Evolutionary conservation across 2,888 invertebrate species (phyloP).

Genomic region (Drosophila anomalipes): DNA sequence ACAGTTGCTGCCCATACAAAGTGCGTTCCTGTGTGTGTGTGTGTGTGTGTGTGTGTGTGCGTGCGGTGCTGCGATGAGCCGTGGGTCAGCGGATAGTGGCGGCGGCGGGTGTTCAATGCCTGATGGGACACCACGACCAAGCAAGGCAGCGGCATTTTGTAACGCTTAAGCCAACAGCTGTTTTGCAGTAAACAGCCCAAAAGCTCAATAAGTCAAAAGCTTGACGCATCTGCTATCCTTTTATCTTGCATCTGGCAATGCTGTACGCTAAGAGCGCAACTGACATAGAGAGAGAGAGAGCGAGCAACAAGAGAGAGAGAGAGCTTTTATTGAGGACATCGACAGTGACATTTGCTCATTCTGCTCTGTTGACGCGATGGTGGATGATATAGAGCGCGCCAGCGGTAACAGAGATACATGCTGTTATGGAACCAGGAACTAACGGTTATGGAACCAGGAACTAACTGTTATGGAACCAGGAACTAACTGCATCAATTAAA

Average conservation of each 20-base stretch:
- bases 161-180: constrained; percentile 37
- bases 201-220: constrained; percentile 33
- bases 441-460: background rate
- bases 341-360: constrained; percentile 34
- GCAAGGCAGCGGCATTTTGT: constrained; percentile 37
- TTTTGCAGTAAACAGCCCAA: constrained; percentile 18
- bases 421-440: background rate
- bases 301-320: background rate
- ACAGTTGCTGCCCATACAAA: constrained; percentile 40
- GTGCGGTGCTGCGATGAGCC: background rate
- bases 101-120: constrained; percentile 3
- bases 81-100: background rate
- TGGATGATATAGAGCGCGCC: constrained; percentile 26
- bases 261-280: constrained; percentile 11
- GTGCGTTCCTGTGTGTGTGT: constrained; percentile 7
- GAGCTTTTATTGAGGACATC: constrained; percentile 2
- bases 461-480: background rate
- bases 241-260: constrained; percentile 34
- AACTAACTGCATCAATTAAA: background rate
- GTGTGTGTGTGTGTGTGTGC: background rate
- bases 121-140: constrained; percentile 11
- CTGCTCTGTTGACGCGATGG: constrained; percentile 31
- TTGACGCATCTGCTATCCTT: constrained; percentile 13
- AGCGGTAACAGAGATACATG: background rate
- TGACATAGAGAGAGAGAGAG: background rate